Evolutionary conservation across 2,888 invertebrate species (phyloP), one percentile per base, ranked within the genome.

Genomic region (Xanthia icteritia): DNA sequence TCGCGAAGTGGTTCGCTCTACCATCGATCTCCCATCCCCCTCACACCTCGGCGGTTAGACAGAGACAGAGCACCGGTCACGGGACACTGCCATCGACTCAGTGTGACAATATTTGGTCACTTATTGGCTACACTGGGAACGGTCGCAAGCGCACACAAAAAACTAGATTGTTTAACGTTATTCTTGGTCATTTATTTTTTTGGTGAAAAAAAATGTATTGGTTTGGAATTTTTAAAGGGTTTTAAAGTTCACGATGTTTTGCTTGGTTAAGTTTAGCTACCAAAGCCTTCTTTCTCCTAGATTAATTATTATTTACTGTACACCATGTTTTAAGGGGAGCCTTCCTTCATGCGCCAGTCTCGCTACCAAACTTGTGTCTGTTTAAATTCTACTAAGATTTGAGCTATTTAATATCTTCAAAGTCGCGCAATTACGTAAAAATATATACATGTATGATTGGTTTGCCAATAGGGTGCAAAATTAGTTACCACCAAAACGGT

Each of bases 91-190:
- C 73, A 69, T 82, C 87, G 77, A 79, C 89, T 74, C 86, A 89
- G 90, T 89, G 89, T 85, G 92, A 94, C 94, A 96, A 96, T 95
- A 95, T 96, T 96, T 94, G 93, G 91, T 91, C 94, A 94, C 94
- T 94, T 91, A 95, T 95, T 95, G 95, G 96, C 92, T 94, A 95
- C 95, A 95, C 94, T 95, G 92, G 92, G 87, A 85, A 83, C 83
- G 81, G 76, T 80, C 80, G 86, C 82, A 76, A 42, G 76, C 76
- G 70, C 81, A 83, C 61, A 86, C 78, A 85, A 84, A 82, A 79
- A 87, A 81, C 87, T 86, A 85, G 81, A 83, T 82, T 86, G 84
- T 88, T 82, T 74, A 88, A 88, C 80, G 73, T 86, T 86, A 84
- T 86, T 81, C 77, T 78, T 88, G 73, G 76, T 68, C 31, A 65